These are phyloP conservation scores for Hippocampus zosterae DNA, from an alignment of 2,113 vertebrate genomes.

Conservation along the genomic window DNA sequence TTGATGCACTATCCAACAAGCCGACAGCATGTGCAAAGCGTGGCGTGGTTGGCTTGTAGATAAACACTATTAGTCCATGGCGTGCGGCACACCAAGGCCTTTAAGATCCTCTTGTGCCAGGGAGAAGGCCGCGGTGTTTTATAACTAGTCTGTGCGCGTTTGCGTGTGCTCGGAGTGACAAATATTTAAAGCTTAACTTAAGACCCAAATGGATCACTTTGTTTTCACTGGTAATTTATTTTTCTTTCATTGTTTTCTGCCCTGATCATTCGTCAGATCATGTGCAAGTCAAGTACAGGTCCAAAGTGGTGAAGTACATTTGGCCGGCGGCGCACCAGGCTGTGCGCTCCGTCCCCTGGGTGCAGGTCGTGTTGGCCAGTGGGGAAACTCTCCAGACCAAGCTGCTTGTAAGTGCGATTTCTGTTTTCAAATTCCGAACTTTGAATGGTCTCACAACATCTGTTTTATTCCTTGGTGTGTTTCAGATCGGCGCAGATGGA, in stretches of 20 bases:
- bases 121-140: slow-evolving; percentile 61
- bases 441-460: not conserved
- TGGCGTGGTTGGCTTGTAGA: slow-evolving; percentile 51
- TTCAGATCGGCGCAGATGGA: slow-evolving; percentile 91
- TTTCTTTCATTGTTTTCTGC: slow-evolving; percentile 18
- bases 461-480: slow-evolving; percentile 15
- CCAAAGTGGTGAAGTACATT: slow-evolving; percentile 81
- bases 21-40: slow-evolving; percentile 40
- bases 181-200: not conserved
- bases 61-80: slow-evolving; percentile 67
- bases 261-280: slow-evolving; percentile 69
- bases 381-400: slow-evolving; percentile 86
- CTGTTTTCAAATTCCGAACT: not conserved
- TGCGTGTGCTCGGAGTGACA: not conserved
- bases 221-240: slow-evolving; percentile 1
- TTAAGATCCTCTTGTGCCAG: slow-evolving; percentile 56
- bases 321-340: slow-evolving; percentile 80
- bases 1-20: slow-evolving; percentile 28
- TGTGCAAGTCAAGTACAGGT: slow-evolving; percentile 85
- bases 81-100: slow-evolving; percentile 45
- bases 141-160: slow-evolving; percentile 5
- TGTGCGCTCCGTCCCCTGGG: slow-evolving; percentile 82
- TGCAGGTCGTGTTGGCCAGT: slow-evolving; percentile 84
- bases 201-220: not conserved
- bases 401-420: slow-evolving; percentile 81